Conservation (phyloP, 1,140 invertebrate genomes). For the Drosophila neocordata region DNA sequence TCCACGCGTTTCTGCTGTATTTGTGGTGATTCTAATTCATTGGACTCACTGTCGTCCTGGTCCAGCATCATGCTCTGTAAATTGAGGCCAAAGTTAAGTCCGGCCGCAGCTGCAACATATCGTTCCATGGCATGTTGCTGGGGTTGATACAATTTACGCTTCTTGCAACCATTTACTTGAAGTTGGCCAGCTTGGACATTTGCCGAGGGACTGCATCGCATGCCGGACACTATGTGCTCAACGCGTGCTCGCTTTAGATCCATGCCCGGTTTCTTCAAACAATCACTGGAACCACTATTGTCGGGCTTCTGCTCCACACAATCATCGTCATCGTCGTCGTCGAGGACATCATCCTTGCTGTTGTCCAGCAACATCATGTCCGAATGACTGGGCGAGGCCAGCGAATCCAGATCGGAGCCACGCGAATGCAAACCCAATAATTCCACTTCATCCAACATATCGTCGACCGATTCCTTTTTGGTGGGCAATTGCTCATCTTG, state of each 20-base stretch:
- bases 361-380: constrained; percentile 85
- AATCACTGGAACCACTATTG: neutral
- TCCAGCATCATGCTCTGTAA: constrained; percentile 84
- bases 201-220: constrained; percentile 92
- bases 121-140: constrained; percentile 93
- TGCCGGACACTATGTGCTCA: constrained; percentile 96
- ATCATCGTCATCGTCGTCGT: constrained; percentile 84
- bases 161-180: constrained; percentile 95
- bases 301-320: constrained; percentile 76
- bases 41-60: constrained; percentile 89
- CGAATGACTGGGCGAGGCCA: constrained; percentile 87
- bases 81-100: constrained; percentile 83
- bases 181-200: constrained; percentile 84
- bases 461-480: constrained; percentile 78
- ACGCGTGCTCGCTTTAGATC: constrained; percentile 95
- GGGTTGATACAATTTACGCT: constrained; percentile 98
- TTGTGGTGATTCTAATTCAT: constrained; percentile 88
- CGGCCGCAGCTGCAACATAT: constrained; percentile 85
- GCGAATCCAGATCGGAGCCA: constrained; percentile 83
- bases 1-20: constrained; percentile 92
- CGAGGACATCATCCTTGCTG: constrained; percentile 87
- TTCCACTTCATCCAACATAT: constrained; percentile 78
- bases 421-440: constrained; percentile 72
- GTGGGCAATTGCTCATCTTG: constrained; percentile 43
- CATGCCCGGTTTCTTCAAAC: constrained; percentile 82